These are phyloP conservation scores for Characodon lateralis DNA, from an alignment of 2,797 vertebrate species.

Conservation along the genomic window DNA sequence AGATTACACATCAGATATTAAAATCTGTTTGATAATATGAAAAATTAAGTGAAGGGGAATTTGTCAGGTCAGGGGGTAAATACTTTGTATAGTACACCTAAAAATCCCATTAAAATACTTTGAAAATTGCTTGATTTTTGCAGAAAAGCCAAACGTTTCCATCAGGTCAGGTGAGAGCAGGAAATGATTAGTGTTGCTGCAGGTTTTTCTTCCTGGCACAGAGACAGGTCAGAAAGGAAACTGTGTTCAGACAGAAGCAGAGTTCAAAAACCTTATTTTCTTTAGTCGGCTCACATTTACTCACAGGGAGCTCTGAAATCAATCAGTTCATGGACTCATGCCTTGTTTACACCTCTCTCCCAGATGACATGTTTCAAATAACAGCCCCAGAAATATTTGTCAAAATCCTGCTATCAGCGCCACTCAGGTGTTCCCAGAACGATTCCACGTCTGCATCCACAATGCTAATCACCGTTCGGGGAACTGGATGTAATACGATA, in stretches of 20 bases:
- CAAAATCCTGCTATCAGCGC: conserved; percentile 2
- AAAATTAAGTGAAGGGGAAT: no score
- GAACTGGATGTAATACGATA: neutral
- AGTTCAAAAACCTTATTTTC: conserved; percentile 10
- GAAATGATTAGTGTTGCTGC: neutral
- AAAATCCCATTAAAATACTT: neutral
- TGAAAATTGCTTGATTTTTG: neutral
- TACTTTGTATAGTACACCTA: neutral
- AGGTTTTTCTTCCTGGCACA: neutral
- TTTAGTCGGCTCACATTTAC: neutral
- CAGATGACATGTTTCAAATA: conserved; percentile 4
- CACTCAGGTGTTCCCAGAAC: neutral
- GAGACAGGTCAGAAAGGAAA: neutral
- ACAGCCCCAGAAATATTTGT: conserved; percentile 10
- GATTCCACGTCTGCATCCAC: neutral
- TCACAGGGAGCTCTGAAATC: conserved; percentile 7
- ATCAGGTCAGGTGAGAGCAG: neutral
- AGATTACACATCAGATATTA: no score
- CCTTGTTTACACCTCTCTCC: conserved; percentile 10
- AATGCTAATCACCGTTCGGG: neutral
- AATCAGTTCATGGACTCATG: neutral
- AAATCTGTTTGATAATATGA: no score
- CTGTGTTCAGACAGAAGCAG: neutral
- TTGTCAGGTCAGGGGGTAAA: no score
- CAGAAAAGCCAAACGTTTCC: neutral